Base-by-base conservation (phyloP, 2,113 vertebrate species). In the Hydrolagus affinis region DNA sequence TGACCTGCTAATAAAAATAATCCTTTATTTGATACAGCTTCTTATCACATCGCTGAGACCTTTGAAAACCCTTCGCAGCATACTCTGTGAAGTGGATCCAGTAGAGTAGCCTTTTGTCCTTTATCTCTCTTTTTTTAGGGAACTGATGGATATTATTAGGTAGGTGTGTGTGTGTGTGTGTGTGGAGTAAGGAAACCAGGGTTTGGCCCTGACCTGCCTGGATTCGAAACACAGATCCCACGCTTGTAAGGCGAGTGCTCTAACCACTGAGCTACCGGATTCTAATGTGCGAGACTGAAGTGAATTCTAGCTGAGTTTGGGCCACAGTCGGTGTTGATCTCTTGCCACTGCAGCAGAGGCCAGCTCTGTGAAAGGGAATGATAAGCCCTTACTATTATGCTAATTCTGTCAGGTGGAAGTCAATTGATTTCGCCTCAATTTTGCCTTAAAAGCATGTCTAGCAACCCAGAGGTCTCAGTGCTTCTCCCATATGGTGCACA, bases 401-500 rank as follows among this genome's bases (percentile, higher is more conserved):
- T 80, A 28, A 83, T 83, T 28, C 60, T 66, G 28, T 66, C 25
- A 83, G 25, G 32, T 83, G 19, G 78, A 32, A 83, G 2, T 66
- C 60, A 66, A 83, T 83, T 83, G 78, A 66, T 83, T 83, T 44
- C 44, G 2, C 44, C 44, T 44, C 44, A 44, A 44, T 44, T 44
- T 44, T 83, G 78, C 62, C 62, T 28, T 66, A 17, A 83, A 66
- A 83, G 78, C 76, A 64, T 32, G 30, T 21, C 28, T 66, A 11
- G 12, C 66, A 32, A 66, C 78, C 62, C 60, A 83, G 60, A 30
- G 28, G 62, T 83, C 8, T 66, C 25, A 64, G 62, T 19, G 78
- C 62, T 66, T 83, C 77, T 66, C 60, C 78, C 62, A 28, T 66
- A 28, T 66, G 60, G 59, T 64, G 78, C 78, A 83, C 60, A 83